Conservation (phyloP, 92 coral and sea anemone genomes). For the Heteractis magnifica region DNA sequence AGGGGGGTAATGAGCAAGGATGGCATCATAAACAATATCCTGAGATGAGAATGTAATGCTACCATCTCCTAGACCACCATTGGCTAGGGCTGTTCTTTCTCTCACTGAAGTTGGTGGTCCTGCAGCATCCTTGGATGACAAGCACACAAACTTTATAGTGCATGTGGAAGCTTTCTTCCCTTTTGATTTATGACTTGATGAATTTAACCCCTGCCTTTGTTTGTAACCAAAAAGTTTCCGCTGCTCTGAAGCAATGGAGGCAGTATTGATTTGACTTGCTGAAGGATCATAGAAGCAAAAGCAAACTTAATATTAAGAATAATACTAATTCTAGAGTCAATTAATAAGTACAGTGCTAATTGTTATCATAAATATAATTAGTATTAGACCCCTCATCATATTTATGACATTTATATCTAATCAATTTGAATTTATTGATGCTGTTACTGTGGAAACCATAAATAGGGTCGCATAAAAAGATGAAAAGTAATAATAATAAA, state of each 20-base stretch:
- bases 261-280: neutral
- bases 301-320: neutral
- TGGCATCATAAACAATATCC: conserved; percentile 15
- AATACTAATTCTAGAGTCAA: neutral
- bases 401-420: too few species aligned
- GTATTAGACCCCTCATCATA: too few species aligned
- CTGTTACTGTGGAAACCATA: too few species aligned
- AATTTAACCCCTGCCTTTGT: neutral
- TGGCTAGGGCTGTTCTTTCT: conserved; percentile 45
- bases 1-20: conserved; percentile 27
- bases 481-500: too few species aligned
- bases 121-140: neutral
- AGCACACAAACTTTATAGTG: neutral
- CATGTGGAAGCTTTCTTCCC: neutral
- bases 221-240: neutral
- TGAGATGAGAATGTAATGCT: conserved; percentile 19
- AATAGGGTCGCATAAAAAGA: too few species aligned
- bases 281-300: neutral
- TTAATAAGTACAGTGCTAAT: neutral
- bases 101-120: conserved; percentile 42
- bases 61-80: conserved; percentile 51
- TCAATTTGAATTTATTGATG: too few species aligned
- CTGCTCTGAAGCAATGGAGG: neutral
- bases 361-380: neutral
- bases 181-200: neutral